Base-by-base conservation (phyloP, 1,140 invertebrate genomes). In the Drosophila equinoxialis region DNA sequence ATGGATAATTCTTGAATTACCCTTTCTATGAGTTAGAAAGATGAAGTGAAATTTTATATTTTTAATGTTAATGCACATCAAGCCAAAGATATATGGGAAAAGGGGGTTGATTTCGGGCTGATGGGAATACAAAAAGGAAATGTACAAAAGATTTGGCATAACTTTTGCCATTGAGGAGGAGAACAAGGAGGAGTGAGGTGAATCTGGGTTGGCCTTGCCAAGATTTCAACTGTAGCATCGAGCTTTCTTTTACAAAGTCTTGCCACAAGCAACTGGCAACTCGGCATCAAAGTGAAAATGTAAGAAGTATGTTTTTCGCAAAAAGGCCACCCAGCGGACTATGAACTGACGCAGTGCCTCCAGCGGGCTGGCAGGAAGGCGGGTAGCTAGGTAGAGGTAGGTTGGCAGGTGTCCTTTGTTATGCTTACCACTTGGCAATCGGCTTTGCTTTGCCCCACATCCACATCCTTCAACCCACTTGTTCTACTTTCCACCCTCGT, bases 371-470 rank as follows among this genome's bases (percentile, higher is more conserved):
- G 17, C 17, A 17, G 17, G 17, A 17, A 42, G 57, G 13, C 55
- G 54, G 42, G 45, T 57, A 59, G 41, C 11, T 13, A 1, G 42
- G 48, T 58, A 13, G 71, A 17, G 54, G 62, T 68, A 82, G 63
- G 69, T 77, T 70, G 74, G 84, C 84, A 84, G 84, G 85, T 89
- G 85, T 89, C 77, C 84, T 89, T 89, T 89, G 84, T 89, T 84
- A 84, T 89, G 83, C 84, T 87, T 84, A 84, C 83, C 83, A 89
- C 80, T 87, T 89, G 71, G 83, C 84, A 87, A 87, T 87, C 83
- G 84, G 84, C 84, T 87, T 87, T 87, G 79, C 71, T 65, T 74
- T 74, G 71, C 58, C 71, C 69, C 76, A 48, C 51, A 30, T 30
- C 30, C 30, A 30, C 30, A 3, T 68, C 20, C 42, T 58, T 45